phyloP scores from a whole-genome alignment of 2,797 vertebrate species.

The Sebastes paucispinis region DNA sequence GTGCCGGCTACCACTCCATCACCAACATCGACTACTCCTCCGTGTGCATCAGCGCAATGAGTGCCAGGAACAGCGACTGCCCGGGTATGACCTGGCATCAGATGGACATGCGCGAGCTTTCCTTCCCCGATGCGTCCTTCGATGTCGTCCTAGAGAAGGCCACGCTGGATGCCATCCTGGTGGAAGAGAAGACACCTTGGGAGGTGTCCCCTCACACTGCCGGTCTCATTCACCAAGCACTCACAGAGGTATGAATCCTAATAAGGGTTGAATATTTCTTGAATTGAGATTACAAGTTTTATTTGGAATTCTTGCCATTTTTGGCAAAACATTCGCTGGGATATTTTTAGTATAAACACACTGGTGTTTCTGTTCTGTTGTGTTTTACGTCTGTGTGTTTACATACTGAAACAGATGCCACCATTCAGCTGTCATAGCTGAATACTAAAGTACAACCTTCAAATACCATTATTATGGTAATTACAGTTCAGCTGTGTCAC shows the following conservation, averaged over 20 bases:
- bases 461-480: not conserved
- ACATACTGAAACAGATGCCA: not conserved
- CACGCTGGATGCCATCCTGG: constrained; percentile 89
- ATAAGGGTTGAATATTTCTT: not conserved
- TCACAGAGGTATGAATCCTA: constrained; percentile 72
- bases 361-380: not conserved
- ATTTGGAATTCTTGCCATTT: not conserved
- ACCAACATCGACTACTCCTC: constrained; percentile 93
- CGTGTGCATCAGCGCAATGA: constrained; percentile 88
- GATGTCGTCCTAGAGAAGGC: constrained; percentile 92
- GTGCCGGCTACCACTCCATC: constrained; percentile 84
- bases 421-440: not conserved
- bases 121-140: constrained; percentile 82
- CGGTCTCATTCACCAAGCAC: constrained; percentile 79
- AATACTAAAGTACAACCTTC: not conserved
- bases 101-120: constrained; percentile 88
- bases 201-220: constrained; percentile 76
- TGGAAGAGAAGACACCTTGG: constrained; percentile 90
- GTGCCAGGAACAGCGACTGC: constrained; percentile 75
- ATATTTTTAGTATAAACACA: not conserved
- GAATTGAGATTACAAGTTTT: not conserved
- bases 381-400: not conserved
- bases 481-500: not conserved
- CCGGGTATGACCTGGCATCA: constrained; percentile 87
- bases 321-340: not conserved